These are phyloP conservation scores for Caretta caretta DNA, from an alignment of 2,113 vertebrate genomes.

Conservation along the genomic window DNA sequence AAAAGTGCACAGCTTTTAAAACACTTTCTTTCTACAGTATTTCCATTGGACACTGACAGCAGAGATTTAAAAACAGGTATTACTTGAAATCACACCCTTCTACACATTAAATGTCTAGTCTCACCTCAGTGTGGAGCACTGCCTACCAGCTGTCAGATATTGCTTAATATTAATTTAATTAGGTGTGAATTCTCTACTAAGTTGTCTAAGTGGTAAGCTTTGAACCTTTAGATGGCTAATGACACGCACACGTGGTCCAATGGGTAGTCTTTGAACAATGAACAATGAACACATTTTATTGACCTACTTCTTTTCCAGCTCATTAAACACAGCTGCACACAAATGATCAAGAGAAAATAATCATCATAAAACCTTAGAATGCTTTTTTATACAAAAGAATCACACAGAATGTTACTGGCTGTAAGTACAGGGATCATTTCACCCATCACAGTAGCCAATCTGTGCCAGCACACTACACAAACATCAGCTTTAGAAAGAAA, in stretches of 20 bases:
- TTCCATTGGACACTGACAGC: constrained; percentile 15
- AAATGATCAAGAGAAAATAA: constrained; percentile 64
- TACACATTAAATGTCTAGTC: constrained; percentile 27
- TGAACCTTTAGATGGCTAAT: constrained; percentile 69
- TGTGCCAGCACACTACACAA: neutral
- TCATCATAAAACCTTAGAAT: constrained; percentile 48
- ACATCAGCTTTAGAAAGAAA: neutral
- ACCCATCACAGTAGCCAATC: neutral
- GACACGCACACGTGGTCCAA: constrained; percentile 46
- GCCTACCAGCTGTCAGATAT: constrained; percentile 32
- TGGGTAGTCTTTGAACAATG: constrained; percentile 61
- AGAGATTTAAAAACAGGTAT: constrained; percentile 44
- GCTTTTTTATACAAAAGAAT: constrained; percentile 20
- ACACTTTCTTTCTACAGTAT: neutral
- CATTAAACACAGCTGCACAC: constrained; percentile 74
- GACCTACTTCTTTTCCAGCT: constrained; percentile 70
- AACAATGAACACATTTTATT: constrained; percentile 71
- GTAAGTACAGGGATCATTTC: fast-evolving
- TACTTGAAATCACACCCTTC: constrained; percentile 18
- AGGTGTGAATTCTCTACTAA: constrained; percentile 60
- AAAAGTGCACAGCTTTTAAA: neutral
- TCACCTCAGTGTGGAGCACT: constrained; percentile 18
- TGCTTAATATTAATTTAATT: constrained; percentile 57
- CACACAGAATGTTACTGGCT: neutral
- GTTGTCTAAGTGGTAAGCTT: constrained; percentile 59